Conservation (phyloP, 2,888 invertebrate species). For the Drosophila kuntzei region DNA sequence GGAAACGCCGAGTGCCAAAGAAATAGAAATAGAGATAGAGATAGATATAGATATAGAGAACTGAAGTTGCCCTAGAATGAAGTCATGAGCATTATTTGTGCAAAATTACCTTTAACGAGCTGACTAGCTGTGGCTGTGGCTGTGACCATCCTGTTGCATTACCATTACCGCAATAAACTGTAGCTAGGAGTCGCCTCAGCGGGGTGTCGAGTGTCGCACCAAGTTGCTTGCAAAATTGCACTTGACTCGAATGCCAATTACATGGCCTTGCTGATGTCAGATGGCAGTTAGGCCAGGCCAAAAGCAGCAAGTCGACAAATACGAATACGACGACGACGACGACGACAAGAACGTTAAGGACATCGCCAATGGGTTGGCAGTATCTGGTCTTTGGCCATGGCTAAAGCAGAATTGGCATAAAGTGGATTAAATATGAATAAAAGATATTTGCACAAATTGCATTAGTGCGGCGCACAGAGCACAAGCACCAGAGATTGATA, state of each 20-base stretch:
- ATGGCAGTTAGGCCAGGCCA: slow-evolving; percentile 52
- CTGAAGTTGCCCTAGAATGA: slow-evolving; percentile 42
- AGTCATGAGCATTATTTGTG: slow-evolving; percentile 78
- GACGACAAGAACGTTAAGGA: slow-evolving; percentile 33
- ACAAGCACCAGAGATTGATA: slow-evolving; percentile 38
- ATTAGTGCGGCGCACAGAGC: slow-evolving; percentile 53
- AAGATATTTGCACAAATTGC: slow-evolving; percentile 78
- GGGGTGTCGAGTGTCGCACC: slow-evolving; percentile 46
- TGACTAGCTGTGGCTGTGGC: slow-evolving; percentile 61
- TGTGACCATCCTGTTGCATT: slow-evolving; percentile 73
- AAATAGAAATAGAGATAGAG: slow-evolving; percentile 8
- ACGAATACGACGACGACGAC: slow-evolving; percentile 15
- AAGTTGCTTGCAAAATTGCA: slow-evolving; percentile 75
- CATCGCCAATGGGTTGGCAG: slow-evolving; percentile 8
- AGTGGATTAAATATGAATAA: slow-evolving; percentile 80
- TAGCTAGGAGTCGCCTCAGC: slow-evolving; percentile 33
- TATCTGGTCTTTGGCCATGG: background rate
- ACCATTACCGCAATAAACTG: slow-evolving; percentile 81
- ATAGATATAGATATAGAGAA: background rate
- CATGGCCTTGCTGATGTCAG: slow-evolving; percentile 75
- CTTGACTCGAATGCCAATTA: slow-evolving; percentile 81
- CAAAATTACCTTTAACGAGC: slow-evolving; percentile 82
- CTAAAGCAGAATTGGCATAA: slow-evolving; percentile 65
- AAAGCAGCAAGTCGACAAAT: slow-evolving; percentile 37
- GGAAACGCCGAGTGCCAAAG: slow-evolving; percentile 43